Conservation (phyloP, 1,140 invertebrate species). For the Diabrotica virgifera region DNA sequence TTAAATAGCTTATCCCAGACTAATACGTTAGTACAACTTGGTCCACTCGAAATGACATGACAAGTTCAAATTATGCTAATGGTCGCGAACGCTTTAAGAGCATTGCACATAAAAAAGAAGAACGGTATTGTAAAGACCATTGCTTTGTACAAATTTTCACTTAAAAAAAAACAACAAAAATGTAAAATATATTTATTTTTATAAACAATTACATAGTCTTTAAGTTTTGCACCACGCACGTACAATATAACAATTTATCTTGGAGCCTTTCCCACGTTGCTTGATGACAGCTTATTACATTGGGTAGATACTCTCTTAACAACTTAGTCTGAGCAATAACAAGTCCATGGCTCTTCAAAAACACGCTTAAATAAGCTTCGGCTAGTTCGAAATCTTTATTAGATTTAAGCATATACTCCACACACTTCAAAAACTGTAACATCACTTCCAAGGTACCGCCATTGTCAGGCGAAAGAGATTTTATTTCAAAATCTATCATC, state of each 20-base stretch:
- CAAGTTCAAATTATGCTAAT: too few species aligned
- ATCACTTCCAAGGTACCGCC: conserved; percentile 69
- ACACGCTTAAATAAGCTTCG: conserved; percentile 87
- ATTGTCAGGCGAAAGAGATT: conserved; percentile 69
- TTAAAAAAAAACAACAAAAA: too few species aligned
- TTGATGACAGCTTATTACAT: conserved; percentile 58
- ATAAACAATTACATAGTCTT: conserved; percentile 59
- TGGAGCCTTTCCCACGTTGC: conserved; percentile 67
- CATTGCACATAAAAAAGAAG: too few species aligned
- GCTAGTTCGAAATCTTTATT: conserved; percentile 89
- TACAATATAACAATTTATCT: conserved; percentile 69
- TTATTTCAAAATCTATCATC: conserved; percentile 86
- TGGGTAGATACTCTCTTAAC: conserved; percentile 57
- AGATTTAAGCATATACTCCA: conserved; percentile 68
- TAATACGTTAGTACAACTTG: too few species aligned
- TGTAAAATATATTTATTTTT: background rate
- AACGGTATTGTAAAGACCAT: too few species aligned
- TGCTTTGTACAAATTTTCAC: too few species aligned
- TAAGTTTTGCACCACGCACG: conserved; percentile 72
- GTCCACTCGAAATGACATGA: too few species aligned
- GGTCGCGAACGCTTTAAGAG: too few species aligned
- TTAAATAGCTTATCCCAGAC: too few species aligned
- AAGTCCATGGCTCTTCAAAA: conserved; percentile 81
- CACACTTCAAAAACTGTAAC: conserved; percentile 75
- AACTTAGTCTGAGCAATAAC: conserved; percentile 57